These are phyloP conservation scores for Aldabrachelys gigantea DNA, from an alignment of 2,113 vertebrate genomes.

Conservation along the genomic window DNA sequence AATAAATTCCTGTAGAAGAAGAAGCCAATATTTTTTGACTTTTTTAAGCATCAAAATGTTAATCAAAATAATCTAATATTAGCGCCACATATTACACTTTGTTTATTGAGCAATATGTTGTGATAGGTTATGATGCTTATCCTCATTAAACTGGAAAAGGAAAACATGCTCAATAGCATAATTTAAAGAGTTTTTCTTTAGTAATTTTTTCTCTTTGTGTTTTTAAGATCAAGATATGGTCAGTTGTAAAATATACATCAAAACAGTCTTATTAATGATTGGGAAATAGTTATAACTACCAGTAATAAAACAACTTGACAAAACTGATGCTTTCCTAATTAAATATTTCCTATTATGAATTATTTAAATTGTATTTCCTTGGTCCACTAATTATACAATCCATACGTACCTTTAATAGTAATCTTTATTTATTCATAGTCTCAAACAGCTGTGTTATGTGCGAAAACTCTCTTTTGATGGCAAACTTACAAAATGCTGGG, in stretches of 20 bases:
- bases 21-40: background rate
- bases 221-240: background rate
- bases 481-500: background rate
- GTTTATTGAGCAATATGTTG: background rate
- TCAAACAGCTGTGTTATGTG: background rate
- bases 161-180: background rate
- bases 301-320: background rate
- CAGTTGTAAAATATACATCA: background rate
- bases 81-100: background rate
- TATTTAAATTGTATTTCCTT: background rate
- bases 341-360: background rate
- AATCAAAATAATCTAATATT: background rate
- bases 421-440: background rate
- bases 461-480: background rate
- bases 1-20: background rate
- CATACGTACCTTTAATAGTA: background rate
- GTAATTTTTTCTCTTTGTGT: background rate
- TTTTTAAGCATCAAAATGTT: background rate
- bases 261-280: background rate
- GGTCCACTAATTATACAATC: background rate
- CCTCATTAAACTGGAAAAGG: background rate
- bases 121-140: background rate
- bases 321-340: background rate
- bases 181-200: background rate
- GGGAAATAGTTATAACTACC: background rate